Conservation (phyloP, 2,888 invertebrate species). For the Augochlorella aurata region DNA sequence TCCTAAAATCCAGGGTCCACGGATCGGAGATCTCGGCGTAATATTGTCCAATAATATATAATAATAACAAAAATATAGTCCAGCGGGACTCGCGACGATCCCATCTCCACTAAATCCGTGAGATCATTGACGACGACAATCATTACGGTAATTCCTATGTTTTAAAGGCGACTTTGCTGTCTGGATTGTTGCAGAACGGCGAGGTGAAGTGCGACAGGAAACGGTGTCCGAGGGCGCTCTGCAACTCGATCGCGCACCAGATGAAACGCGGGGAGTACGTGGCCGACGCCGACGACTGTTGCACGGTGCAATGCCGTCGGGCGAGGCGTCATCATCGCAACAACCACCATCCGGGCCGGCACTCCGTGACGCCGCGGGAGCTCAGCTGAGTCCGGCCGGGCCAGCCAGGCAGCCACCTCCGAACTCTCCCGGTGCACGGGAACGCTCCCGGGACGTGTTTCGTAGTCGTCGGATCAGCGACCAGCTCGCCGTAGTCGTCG, state of each 20-base stretch:
- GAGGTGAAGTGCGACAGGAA: slow-evolving; percentile 91
- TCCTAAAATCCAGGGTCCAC: too few species aligned
- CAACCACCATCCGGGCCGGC: slow-evolving; percentile 78
- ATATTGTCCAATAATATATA: too few species aligned
- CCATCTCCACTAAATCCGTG: too few species aligned
- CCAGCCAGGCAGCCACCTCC: slow-evolving; percentile 33
- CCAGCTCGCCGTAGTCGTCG: slow-evolving; percentile 22
- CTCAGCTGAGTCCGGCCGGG: slow-evolving; percentile 72
- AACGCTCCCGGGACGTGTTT: slow-evolving; percentile 44
- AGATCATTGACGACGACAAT: too few species aligned
- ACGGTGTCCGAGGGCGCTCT: slow-evolving; percentile 89
- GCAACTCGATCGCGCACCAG: slow-evolving; percentile 83
- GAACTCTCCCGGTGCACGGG: slow-evolving; percentile 48
- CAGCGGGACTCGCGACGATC: too few species aligned
- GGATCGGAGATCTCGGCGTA: too few species aligned
- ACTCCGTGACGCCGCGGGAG: slow-evolving; percentile 73
- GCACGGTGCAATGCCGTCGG: slow-evolving; percentile 83
- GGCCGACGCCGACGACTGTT: slow-evolving; percentile 84
- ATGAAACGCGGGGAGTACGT: slow-evolving; percentile 78
- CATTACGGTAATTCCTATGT: neutral
- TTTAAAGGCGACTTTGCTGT: slow-evolving; percentile 9
- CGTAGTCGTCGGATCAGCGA: slow-evolving; percentile 31
- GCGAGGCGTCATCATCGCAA: slow-evolving; percentile 83
- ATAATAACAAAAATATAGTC: too few species aligned
- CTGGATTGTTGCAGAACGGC: slow-evolving; percentile 86